Evolutionary conservation across 2,113 vertebrate species (phyloP), one percentile per base, ranked within the genome.

Genomic region (Oncorhynchus keta): DNA sequence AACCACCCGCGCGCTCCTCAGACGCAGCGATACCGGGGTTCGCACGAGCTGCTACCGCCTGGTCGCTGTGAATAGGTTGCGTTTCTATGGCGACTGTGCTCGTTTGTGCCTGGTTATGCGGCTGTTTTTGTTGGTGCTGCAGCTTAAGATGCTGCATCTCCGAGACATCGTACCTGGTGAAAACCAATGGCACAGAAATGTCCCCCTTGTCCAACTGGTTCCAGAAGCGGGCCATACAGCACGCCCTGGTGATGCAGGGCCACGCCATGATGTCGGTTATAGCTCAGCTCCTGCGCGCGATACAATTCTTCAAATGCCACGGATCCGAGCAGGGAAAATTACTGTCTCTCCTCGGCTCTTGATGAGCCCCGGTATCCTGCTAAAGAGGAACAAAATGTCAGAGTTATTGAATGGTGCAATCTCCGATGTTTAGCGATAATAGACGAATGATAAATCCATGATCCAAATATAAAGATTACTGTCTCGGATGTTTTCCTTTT

Each of bases 191-290:
- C 83, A 99, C 97, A 7, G 97, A 95, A 72, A 99, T 97, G 90
- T 98, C 97, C 55, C 96, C 96, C 85, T 98, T 97, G 89, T 99
- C 97, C 88, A 98, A 91, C 92, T 98, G 96, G 89, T 95, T 98
- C 97, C 97, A 99, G 91, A 99, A 98, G 48, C 97, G 97, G 72
- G 97, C 95, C 87, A 98, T 97, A 93, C 97, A 98, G 94, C 97
- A 99, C 48, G 97, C 97, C 92, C 97, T 93, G 88, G 95, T 96
- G 89, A 98, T 99, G 85, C 97, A 98, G 77, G 97, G 97, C 97
- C 97, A 98, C 81, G 97, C 97, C 97, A 99, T 99, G 90, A 79
- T 90, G 91, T 62, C 20, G 62, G 67, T 68, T 45, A 7, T 7
- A 28, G 4, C 57, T 57, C 64, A 49, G 30, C 3, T 6, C n/a